Evolutionary conservation across 2,797 vertebrate species (phyloP).

Genomic region (Glyptemys insculpta): DNA sequence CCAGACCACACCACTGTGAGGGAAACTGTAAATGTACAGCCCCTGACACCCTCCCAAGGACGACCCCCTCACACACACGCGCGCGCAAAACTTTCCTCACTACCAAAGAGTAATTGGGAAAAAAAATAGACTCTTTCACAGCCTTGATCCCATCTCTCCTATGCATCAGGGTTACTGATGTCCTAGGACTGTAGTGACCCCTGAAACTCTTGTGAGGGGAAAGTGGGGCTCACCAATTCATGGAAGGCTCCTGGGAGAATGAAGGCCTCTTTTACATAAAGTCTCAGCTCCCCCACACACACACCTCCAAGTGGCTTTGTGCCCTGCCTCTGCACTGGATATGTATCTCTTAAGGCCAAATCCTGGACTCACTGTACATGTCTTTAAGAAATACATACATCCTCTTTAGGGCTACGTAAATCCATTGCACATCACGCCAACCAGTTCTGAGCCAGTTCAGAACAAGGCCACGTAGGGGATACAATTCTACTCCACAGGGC

Average conservation of each 20-base stretch:
- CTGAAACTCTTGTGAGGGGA: background rate
- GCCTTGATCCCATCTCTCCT: background rate
- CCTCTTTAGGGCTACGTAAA: background rate
- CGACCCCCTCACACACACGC: rapidly evolving
- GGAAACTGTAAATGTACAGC: background rate
- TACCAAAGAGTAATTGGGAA: background rate
- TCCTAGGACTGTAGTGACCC: background rate
- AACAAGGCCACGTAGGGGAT: background rate
- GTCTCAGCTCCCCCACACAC: background rate
- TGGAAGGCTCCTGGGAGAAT: background rate
- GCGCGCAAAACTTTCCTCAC: background rate
- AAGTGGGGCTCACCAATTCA: background rate
- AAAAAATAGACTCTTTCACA: background rate
- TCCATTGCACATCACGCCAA: background rate
- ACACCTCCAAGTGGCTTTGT: background rate
- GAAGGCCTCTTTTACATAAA: background rate
- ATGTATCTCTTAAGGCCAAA: background rate
- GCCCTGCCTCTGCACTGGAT: background rate
- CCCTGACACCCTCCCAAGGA: no score
- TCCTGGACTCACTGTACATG: rapidly evolving
- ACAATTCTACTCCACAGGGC: background rate
- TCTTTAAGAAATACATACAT: rapidly evolving
- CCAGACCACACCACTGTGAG: background rate
- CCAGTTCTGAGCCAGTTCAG: background rate
- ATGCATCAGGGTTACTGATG: background rate